Evolutionary conservation across 2,113 vertebrate species (phyloP).

Genomic region (Corythornis cristatus): DNA sequence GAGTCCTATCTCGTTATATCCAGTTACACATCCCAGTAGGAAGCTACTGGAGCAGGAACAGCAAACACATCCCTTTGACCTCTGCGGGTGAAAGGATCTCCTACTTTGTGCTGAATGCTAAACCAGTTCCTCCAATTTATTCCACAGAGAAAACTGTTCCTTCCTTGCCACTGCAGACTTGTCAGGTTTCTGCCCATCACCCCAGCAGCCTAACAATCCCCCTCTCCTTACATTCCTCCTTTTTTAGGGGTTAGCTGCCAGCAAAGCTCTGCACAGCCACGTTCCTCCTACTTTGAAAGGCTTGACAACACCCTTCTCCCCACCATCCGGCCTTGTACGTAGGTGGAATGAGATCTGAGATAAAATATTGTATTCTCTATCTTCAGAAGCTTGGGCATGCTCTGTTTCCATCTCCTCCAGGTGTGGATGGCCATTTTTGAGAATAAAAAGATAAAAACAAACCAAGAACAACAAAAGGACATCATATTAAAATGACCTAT

Average conservation of each 20-base stretch:
- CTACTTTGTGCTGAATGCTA: not conserved
- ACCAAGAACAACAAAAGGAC: not conserved
- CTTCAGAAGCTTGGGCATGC: not conserved
- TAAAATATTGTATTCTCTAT: not conserved
- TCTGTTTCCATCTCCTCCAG: not conserved
- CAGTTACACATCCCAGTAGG: not conserved
- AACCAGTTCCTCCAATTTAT: not conserved
- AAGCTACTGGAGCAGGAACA: not conserved
- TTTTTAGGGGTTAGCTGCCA: not conserved
- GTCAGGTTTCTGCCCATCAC: not conserved
- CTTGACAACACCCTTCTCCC: slow-evolving; percentile 10
- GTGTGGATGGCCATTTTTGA: not conserved
- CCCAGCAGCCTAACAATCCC: not conserved
- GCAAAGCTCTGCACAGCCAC: not conserved
- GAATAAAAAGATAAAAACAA: not conserved
- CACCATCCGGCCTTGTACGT: not conserved
- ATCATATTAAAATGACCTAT: not conserved
- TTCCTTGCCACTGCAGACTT: not conserved
- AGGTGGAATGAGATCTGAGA: slow-evolving; percentile 33
- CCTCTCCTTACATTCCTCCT: not conserved
- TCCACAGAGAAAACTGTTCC: not conserved
- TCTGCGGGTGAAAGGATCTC: not conserved
- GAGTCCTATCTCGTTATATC: not conserved
- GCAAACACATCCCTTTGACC: not conserved
- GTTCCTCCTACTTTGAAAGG: slow-evolving; percentile 21